Conservation (phyloP, 1,140 invertebrate species). For the Trachelipus rathkii region DNA sequence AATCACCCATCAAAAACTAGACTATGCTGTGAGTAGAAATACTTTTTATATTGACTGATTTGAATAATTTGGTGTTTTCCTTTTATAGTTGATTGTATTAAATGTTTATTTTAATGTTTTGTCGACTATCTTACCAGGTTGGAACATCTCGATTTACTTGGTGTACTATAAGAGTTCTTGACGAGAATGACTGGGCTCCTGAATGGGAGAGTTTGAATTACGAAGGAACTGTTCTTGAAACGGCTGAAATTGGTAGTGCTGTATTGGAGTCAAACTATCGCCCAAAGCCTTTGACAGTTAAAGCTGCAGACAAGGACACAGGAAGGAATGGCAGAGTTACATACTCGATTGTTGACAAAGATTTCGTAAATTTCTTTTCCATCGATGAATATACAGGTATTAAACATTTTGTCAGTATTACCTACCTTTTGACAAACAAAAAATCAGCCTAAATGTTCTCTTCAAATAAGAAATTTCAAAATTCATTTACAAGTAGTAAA, state of each 20-base stretch:
- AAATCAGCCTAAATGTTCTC: no score
- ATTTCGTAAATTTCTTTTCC: conserved; percentile 36
- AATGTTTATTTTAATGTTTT: no score
- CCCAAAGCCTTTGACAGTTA: conserved; percentile 58
- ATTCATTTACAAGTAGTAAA: no score
- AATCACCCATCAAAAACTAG: conserved; percentile 74
- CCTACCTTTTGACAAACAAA: no score
- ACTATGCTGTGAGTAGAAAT: no score
- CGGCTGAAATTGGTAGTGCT: conserved; percentile 68
- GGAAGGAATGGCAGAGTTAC: conserved; percentile 73
- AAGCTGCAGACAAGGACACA: conserved; percentile 79
- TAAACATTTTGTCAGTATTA: no score
- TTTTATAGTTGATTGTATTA: no score
- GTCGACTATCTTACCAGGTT: conserved; percentile 29
- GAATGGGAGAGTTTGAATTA: conserved; percentile 35
- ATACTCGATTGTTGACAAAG: conserved; percentile 73
- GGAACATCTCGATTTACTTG: conserved; percentile 28
- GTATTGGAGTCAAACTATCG: conserved; percentile 18
- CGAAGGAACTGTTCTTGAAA: conserved; percentile 71
- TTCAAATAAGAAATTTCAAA: no score
- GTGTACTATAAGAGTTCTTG: conserved; percentile 33
- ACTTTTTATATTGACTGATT: no score
- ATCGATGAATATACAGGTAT: conserved; percentile 41
- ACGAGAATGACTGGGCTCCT: conserved; percentile 43
- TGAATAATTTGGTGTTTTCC: no score